Conservation (phyloP, 2,888 invertebrate genomes). For the Macrosoma leucophasiata region DNA sequence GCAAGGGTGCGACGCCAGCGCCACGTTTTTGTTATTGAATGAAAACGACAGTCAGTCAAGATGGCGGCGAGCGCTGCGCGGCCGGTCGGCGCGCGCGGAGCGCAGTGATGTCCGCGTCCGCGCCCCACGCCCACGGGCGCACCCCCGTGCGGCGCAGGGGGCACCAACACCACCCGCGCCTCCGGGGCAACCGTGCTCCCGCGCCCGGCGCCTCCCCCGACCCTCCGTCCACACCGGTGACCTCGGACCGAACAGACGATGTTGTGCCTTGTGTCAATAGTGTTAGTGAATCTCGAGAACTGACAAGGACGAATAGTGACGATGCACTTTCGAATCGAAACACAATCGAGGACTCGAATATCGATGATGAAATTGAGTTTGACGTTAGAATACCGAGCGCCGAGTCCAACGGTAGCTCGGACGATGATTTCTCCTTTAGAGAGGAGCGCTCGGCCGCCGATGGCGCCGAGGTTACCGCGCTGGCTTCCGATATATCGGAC, state of each 20-base stretch:
- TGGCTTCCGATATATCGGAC: conserved; percentile 62
- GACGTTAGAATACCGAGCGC: conserved; percentile 47
- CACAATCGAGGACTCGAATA: conserved; percentile 53
- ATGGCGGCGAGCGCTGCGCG: conserved; percentile 76
- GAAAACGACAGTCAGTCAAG: conserved; percentile 62
- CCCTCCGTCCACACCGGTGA: conserved; percentile 65
- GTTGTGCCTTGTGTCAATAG: conserved; percentile 74
- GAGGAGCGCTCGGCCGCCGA: conserved; percentile 64
- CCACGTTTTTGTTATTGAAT: conserved; percentile 39
- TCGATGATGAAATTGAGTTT: conserved; percentile 57
- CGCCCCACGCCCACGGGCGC: conserved; percentile 76
- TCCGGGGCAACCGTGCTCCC: conserved; percentile 75
- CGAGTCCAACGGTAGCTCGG: conserved; percentile 54
- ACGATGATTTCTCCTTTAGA: conserved; percentile 62
- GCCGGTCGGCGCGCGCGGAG: conserved; percentile 59
- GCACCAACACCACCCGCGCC: conserved; percentile 85
- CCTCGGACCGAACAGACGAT: conserved; percentile 66
- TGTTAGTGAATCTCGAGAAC: conserved; percentile 74
- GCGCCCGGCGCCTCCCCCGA: conserved; percentile 53
- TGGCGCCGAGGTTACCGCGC: conserved; percentile 57
- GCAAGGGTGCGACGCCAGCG: conserved; percentile 54
- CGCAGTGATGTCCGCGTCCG: conserved; percentile 75
- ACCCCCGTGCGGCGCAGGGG: conserved; percentile 80
- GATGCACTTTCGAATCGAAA: conserved; percentile 73
- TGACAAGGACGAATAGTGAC: conserved; percentile 74